Percentiles rank a stretch among this genome's conserved stretches.
These are phyloP conservation scores for Hemichromis elongatus DNA, from an alignment of 2,113 vertebrate species.

Conservation along the genomic window DNA sequence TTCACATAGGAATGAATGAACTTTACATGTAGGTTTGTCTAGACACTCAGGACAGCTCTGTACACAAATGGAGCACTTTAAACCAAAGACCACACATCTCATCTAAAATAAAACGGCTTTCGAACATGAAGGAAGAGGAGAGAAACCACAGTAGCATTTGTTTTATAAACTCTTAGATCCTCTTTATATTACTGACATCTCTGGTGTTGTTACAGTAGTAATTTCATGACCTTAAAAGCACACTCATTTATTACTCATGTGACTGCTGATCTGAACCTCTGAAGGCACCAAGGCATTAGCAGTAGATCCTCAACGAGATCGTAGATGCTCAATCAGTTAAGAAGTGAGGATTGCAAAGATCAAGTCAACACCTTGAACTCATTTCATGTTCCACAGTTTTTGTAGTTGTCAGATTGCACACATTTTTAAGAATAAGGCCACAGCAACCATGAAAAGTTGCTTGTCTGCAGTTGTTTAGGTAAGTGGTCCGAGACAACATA, in stretches of 20 bases:
- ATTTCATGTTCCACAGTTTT: neutral
- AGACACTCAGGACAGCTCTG: constrained; percentile 43
- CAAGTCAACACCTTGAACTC: neutral
- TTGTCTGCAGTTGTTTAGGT: neutral
- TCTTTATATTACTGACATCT: neutral
- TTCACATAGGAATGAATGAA: constrained; percentile 5
- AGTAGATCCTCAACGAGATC: neutral
- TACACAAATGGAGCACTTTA: constrained; percentile 53
- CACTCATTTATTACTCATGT: neutral
- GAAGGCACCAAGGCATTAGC: neutral
- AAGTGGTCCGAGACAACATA: neutral
- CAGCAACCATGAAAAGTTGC: neutral
- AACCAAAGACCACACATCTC: neutral
- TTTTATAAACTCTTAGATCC: neutral
- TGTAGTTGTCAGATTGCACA: neutral
- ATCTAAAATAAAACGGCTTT: neutral
- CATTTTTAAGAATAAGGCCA: neutral
- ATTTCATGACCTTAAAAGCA: neutral
- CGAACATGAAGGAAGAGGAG: neutral
- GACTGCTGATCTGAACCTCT: neutral
- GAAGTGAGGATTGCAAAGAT: neutral
- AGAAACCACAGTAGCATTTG: neutral
- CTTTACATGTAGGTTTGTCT: constrained; percentile 33
- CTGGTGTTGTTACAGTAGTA: neutral
- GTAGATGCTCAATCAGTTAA: neutral